A percentile compares a stretch with the other conserved stretches of the same genome.
Conservation (phyloP, 2,888 invertebrate species). For the Prosapia bicincta region DNA sequence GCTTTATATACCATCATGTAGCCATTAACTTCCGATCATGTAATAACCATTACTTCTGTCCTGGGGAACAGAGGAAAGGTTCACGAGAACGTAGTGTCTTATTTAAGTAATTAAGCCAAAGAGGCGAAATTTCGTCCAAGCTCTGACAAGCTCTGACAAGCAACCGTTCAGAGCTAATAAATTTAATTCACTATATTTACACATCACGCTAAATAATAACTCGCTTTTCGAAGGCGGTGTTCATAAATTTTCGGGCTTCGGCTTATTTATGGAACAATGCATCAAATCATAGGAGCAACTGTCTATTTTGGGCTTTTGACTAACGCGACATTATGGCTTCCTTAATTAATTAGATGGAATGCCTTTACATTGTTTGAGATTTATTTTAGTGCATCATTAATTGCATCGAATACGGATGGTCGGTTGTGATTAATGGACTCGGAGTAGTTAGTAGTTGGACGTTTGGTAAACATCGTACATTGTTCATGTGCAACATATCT, state of each 20-base stretch:
- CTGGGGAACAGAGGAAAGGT: too few species aligned
- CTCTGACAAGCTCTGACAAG: too few species aligned
- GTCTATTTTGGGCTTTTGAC: neutral
- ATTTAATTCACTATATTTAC: neutral
- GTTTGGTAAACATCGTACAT: too few species aligned
- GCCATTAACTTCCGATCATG: too few species aligned
- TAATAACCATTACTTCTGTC: too few species aligned
- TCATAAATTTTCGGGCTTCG: neutral
- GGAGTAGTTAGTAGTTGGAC: too few species aligned
- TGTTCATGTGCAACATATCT: too few species aligned
- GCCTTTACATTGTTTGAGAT: neutral
- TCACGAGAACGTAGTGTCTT: too few species aligned
- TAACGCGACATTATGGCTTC: neutral
- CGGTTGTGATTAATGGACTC: neutral
- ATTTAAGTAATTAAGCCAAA: too few species aligned
- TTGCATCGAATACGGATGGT: neutral
- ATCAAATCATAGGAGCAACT: neutral
- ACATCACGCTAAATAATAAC: neutral
- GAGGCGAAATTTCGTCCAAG: too few species aligned
- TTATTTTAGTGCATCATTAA: neutral
- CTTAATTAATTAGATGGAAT: neutral
- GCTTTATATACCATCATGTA: too few species aligned
- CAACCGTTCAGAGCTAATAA: too few species aligned
- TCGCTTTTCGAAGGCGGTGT: neutral
- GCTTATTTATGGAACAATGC: neutral